Evolutionary conservation across 1,140 invertebrate genomes (phyloP).

Genomic region (Gryllus bimaculatus): DNA sequence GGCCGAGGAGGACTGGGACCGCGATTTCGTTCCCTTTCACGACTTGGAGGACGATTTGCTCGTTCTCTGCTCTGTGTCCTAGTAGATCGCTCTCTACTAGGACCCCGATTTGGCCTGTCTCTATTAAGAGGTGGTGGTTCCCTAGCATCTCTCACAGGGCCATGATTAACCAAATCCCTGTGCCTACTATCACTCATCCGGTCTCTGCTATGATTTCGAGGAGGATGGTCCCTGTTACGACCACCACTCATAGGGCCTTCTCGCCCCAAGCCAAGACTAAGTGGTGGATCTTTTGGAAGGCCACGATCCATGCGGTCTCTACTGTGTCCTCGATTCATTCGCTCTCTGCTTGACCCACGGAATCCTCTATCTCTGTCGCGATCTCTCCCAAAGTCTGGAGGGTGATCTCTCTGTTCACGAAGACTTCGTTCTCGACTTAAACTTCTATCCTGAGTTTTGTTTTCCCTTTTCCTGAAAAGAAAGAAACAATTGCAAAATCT

Average conservation of each 20-base stretch:
- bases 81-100: slow-evolving; percentile 8
- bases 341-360: slow-evolving; percentile 6
- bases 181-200: too few relatives aligned
- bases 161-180: not conserved
- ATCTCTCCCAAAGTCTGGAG: not conserved
- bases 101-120: slow-evolving; percentile 12
- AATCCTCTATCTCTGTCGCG: not conserved
- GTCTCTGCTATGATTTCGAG: not conserved
- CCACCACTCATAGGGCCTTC: not conserved
- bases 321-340: slow-evolving; percentile 30
- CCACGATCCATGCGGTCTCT: slow-evolving; percentile 31
- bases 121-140: not conserved
- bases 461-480: not conserved
- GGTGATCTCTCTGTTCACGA: slow-evolving; percentile 4
- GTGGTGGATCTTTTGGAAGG: not conserved
- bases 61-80: slow-evolving; percentile 14
- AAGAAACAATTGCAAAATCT: not conserved
- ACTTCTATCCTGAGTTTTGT: slow-evolving; percentile 9
- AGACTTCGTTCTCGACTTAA: slow-evolving; percentile 11
- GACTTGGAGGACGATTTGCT: not conserved
- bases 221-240: not conserved
- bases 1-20: not conserved
- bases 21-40: not conserved
- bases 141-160: not conserved
- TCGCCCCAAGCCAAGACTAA: not conserved